phyloP scores from a whole-genome alignment of 1,140 invertebrate genomes.

The Nomia melanderi region DNA sequence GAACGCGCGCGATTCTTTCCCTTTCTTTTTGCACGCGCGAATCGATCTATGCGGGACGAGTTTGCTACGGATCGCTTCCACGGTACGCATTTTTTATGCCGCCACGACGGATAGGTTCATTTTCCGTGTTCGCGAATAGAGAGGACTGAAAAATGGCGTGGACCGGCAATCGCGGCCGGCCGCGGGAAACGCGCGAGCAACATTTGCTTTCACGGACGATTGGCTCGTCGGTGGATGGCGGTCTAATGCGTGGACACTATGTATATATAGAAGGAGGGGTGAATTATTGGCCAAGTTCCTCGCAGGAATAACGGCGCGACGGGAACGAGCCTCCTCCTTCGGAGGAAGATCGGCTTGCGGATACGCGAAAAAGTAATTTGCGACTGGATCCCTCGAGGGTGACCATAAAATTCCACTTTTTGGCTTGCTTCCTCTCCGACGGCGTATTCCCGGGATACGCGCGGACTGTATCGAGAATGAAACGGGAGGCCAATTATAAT shows the following conservation, averaged over 20 bases:
- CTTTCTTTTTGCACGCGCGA: background rate
- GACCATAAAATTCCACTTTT: slow-evolving; percentile 46
- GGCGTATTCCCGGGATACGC: background rate
- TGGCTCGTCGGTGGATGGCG: slow-evolving; percentile 14
- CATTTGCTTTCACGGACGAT: slow-evolving; percentile 44
- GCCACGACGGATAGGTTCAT: background rate
- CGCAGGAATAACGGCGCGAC: slow-evolving; percentile 24
- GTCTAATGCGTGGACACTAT: slow-evolving; percentile 13
- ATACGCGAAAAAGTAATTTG: slow-evolving; percentile 46
- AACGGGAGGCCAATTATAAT: slow-evolving; percentile 39
- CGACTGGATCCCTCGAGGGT: slow-evolving; percentile 36
- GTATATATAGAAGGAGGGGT: background rate
- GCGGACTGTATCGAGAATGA: slow-evolving; percentile 10
- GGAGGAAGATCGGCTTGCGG: slow-evolving; percentile 26
- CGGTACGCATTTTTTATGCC: background rate
- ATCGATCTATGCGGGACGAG: background rate
- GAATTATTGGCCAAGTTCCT: slow-evolving; percentile 41
- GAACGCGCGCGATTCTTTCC: too few species aligned
- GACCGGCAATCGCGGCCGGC: too few species aligned
- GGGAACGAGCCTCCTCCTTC: slow-evolving; percentile 10
- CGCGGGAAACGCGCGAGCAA: slow-evolving; percentile 14
- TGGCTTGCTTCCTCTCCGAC: slow-evolving; percentile 2
- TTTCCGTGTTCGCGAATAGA: slow-evolving; percentile 24
- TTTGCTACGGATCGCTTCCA: background rate
- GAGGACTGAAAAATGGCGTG: slow-evolving; percentile 19